These are phyloP conservation scores for Plutella xylostella DNA, from an alignment of 2,888 invertebrate species.

Conservation along the genomic window DNA sequence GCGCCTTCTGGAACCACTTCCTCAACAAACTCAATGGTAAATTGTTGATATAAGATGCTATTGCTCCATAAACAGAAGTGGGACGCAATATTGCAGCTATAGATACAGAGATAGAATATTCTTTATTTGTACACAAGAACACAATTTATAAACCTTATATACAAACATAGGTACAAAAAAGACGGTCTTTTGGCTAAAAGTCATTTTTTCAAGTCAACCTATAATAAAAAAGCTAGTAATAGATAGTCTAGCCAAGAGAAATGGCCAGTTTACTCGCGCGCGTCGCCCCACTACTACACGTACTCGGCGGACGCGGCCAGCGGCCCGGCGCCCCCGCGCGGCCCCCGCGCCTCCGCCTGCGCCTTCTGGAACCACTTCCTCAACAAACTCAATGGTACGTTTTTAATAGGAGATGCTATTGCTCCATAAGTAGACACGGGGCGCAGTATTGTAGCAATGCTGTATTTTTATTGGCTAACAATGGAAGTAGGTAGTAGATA, in stretches of 20 bases:
- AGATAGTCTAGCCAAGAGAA: too few species aligned
- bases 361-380: constrained; percentile 98
- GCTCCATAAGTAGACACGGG: too few species aligned
- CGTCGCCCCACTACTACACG: constrained; percentile 89
- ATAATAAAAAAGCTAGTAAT: too few species aligned
- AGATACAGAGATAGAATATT: too few species aligned
- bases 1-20: constrained; percentile 97
- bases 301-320: constrained; percentile 86
- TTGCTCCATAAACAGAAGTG: too few species aligned
- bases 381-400: constrained; percentile 84
- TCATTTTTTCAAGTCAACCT: too few species aligned
- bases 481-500: too few species aligned
- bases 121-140: neutral
- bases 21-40: constrained; percentile 87
- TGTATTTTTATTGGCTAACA: neutral
- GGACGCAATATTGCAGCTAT: too few species aligned
- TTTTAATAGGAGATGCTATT: constrained; percentile 20
- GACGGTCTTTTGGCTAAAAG: too few species aligned
- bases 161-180: too few species aligned
- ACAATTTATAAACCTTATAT: too few species aligned
- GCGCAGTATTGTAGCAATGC: too few species aligned
- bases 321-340: constrained; percentile 71
- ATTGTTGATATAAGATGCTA: constrained; percentile 26
- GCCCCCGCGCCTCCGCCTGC: constrained; percentile 88
- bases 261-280: constrained; percentile 90